These are phyloP conservation scores for Nothura maculosa DNA, from an alignment of 2,797 vertebrate genomes.

Conservation along the genomic window DNA sequence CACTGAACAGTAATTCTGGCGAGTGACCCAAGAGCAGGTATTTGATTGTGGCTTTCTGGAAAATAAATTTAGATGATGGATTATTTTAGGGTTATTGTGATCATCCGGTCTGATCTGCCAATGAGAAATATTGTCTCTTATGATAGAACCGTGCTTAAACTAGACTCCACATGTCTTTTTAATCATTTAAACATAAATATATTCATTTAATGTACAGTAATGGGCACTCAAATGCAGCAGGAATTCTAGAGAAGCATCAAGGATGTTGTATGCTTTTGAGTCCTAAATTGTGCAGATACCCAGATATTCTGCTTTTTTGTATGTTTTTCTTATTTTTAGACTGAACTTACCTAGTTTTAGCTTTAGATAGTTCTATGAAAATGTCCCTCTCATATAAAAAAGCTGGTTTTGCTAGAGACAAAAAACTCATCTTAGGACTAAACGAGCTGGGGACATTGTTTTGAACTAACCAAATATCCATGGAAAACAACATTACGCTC, in stretches of 20 bases:
- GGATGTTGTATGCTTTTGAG: not conserved
- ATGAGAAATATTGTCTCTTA: not conserved
- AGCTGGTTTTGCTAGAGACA: not conserved
- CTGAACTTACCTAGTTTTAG: not conserved
- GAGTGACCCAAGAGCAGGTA: not conserved
- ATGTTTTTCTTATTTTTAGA: not conserved
- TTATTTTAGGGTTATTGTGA: not conserved
- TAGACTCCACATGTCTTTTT: accelerated
- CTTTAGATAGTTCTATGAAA: not conserved
- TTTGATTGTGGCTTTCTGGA: not conserved
- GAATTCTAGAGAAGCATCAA: not conserved
- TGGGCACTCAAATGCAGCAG: not conserved
- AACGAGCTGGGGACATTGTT: not conserved
- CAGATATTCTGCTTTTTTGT: not conserved
- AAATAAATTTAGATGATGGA: not conserved
- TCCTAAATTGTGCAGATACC: not conserved
- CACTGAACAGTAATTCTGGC: not conserved
- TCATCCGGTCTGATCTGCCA: not conserved
- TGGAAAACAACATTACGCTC: not conserved
- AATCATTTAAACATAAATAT: not conserved
- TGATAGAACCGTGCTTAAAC: not conserved
- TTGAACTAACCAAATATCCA: accelerated
- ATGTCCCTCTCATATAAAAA: not conserved
- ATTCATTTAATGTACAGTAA: not conserved
- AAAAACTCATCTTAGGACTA: accelerated